A percentile compares a stretch with the other conserved stretches of the same genome.
Evolutionary conservation across 2,888 invertebrate genomes (phyloP).

Genomic region (Eueremaeus valkanovi): DNA sequence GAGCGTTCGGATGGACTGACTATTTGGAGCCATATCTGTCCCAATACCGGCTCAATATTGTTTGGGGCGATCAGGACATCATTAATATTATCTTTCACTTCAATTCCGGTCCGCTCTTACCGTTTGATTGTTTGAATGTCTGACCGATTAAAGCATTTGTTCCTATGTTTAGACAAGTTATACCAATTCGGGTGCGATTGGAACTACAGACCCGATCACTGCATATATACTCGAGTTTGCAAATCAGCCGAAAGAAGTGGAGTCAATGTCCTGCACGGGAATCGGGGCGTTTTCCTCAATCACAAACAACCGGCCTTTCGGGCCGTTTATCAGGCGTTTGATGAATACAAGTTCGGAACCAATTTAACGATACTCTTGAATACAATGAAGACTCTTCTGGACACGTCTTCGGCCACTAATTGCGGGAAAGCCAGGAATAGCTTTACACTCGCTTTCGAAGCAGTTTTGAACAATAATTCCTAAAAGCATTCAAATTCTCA

Average conservation of each 20-base stretch:
- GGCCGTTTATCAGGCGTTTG: conserved; percentile 63
- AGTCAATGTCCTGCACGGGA: conserved; percentile 81
- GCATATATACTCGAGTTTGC: conserved; percentile 90
- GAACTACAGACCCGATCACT: conserved; percentile 92
- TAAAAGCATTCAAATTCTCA: neutral
- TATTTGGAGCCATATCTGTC: conserved; percentile 78
- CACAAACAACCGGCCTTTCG: conserved; percentile 80
- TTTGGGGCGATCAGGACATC: conserved; percentile 97
- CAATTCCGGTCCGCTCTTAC: conserved; percentile 63
- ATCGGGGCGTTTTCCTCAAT: conserved; percentile 70
- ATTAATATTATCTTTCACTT: conserved; percentile 84
- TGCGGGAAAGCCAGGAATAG: conserved; percentile 29
- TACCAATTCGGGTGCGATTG: conserved; percentile 75
- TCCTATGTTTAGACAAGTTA: conserved; percentile 62
- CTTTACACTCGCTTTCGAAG: neutral
- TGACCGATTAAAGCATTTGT: too few relatives aligned
- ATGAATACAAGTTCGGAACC: conserved; percentile 54
- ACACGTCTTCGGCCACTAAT: neutral
- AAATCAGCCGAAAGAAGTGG: conserved; percentile 66
- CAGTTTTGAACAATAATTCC: neutral
- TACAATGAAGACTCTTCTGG: neutral
- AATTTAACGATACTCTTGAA: conserved; percentile 10
- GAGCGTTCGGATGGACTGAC: conserved; percentile 76
- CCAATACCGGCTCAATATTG: conserved; percentile 77
- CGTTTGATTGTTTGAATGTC: too few relatives aligned